A percentile compares a stretch with the other conserved stretches of the same genome.
phyloP scores from a whole-genome alignment of 2,888 invertebrate genomes.

The Drosophila multiciliata region DNA sequence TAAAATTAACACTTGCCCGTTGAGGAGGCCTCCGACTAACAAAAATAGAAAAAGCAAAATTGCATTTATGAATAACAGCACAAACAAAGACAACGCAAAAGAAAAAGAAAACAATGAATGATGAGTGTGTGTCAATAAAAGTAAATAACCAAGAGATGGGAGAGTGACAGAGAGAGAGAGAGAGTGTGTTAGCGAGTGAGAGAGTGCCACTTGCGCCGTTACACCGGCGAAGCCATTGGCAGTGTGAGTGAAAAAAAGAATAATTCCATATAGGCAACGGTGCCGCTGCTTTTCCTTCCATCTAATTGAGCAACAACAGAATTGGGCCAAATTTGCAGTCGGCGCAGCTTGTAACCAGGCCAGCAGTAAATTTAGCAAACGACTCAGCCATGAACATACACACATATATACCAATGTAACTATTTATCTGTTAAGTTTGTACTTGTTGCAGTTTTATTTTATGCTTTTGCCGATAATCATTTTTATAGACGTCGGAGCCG shows the following conservation, averaged over 20 bases:
- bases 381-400: conserved; percentile 68
- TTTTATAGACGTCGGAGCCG: conserved; percentile 35
- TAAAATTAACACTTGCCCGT: conserved; percentile 67
- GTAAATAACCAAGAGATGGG: conserved; percentile 10
- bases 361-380: conserved; percentile 75
- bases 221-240: conserved; percentile 38
- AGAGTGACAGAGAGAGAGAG: conserved; percentile 20
- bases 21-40: conserved; percentile 33
- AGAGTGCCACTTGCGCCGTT: conserved; percentile 35
- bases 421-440: conserved; percentile 2
- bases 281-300: conserved; percentile 34
- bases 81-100: conserved; percentile 27
- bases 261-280: conserved; percentile 61
- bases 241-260: conserved; percentile 47
- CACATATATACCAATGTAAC: conserved; percentile 5
- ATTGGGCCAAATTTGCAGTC: conserved; percentile 81
- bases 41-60: conserved; percentile 63
- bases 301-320: conserved; percentile 68
- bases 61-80: conserved; percentile 72
- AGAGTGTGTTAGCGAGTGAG: conserved; percentile 6
- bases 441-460: conserved; percentile 36
- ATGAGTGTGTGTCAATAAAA: conserved; percentile 33
- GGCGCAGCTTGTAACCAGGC: conserved; percentile 70
- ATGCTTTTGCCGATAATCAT: conserved; percentile 55
- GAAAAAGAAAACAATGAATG: conserved; percentile 43